Conservation (phyloP, 2,888 invertebrate species). For the Lycia hirtaria region DNA sequence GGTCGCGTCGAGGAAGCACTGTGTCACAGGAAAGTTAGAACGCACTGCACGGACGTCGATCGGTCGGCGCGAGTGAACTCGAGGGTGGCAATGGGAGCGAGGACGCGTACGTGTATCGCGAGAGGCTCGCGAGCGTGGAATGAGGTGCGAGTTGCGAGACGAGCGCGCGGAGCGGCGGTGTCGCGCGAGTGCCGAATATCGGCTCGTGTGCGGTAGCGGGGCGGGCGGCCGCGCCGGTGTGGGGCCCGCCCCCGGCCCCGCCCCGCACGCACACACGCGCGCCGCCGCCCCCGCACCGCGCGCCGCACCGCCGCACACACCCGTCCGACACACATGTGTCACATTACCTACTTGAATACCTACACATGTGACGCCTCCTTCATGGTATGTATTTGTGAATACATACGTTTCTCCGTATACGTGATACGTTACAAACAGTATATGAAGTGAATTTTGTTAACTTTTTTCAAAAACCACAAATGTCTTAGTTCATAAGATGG, state of each 20-base stretch:
- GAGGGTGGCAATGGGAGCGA: slow-evolving; percentile 57
- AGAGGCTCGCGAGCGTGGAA: slow-evolving; percentile 66
- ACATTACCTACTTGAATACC: slow-evolving; percentile 70
- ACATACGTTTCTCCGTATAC: slow-evolving; percentile 57
- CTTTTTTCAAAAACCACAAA: neutral
- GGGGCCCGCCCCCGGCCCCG: slow-evolving; percentile 73
- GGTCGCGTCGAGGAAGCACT: slow-evolving; percentile 51
- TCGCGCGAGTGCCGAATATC: slow-evolving; percentile 72
- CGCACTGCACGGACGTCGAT: slow-evolving; percentile 62
- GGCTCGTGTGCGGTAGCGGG: slow-evolving; percentile 65
- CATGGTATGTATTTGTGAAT: slow-evolving; percentile 72
- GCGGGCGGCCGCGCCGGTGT: slow-evolving; percentile 62
- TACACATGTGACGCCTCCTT: slow-evolving; percentile 81
- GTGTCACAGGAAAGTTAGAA: slow-evolving; percentile 59
- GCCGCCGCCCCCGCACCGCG: slow-evolving; percentile 54
- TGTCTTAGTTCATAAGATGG: neutral
- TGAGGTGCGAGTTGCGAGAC: slow-evolving; percentile 54
- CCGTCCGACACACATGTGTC: slow-evolving; percentile 66
- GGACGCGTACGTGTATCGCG: slow-evolving; percentile 67
- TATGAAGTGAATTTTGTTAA: neutral
- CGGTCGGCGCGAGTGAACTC: slow-evolving; percentile 46
- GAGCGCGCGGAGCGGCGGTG: slow-evolving; percentile 67
- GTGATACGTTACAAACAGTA: slow-evolving; percentile 21
- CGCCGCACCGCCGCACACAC: slow-evolving; percentile 65
- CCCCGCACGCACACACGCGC: slow-evolving; percentile 63